Percentiles rank a stretch among this genome's conserved stretches.
These are phyloP conservation scores for Dasysyrphus tricinctus DNA, from an alignment of 2,888 invertebrate genomes.

Conservation along the genomic window DNA sequence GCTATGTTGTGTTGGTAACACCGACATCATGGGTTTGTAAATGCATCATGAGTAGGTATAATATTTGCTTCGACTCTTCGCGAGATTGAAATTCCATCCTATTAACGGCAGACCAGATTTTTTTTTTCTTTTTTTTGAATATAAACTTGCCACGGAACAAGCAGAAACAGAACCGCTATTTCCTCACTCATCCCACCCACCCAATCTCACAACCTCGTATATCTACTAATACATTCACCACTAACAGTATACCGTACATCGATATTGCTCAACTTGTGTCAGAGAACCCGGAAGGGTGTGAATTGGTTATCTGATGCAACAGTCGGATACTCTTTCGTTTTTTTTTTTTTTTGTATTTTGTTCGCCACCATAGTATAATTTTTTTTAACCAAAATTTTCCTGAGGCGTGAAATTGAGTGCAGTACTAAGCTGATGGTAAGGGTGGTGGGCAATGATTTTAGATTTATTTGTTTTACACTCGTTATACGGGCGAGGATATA, in stretches of 20 bases:
- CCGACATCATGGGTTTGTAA: not conserved
- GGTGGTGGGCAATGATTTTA: not conserved
- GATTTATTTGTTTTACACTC: constrained; percentile 53
- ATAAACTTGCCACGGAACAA: constrained; percentile 60
- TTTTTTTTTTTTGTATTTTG: constrained; percentile 39
- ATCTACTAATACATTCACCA: not conserved
- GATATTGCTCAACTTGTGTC: constrained; percentile 18
- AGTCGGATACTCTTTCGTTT: constrained; percentile 37
- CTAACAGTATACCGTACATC: not conserved
- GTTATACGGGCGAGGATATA: constrained; percentile 36
- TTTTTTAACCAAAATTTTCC: constrained; percentile 48
- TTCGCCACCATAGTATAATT: constrained; percentile 2
- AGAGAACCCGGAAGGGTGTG: constrained; percentile 19
- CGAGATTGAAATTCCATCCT: constrained; percentile 67
- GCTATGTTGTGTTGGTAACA: not conserved
- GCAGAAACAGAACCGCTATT: constrained; percentile 58
- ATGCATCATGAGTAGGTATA: constrained; percentile 19
- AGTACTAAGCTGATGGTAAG: constrained; percentile 31
- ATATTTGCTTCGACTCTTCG: constrained; percentile 20
- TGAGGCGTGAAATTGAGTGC: constrained; percentile 68
- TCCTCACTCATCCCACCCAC: not conserved
- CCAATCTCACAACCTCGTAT: not conserved
- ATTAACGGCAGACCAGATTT: constrained; percentile 64
- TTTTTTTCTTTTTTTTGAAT: constrained; percentile 7
- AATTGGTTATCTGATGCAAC: constrained; percentile 61